Percentiles rank a stretch among this genome's conserved stretches.
phyloP scores from a whole-genome alignment of 2,113 vertebrate genomes.

The Pao palembangensis region DNA sequence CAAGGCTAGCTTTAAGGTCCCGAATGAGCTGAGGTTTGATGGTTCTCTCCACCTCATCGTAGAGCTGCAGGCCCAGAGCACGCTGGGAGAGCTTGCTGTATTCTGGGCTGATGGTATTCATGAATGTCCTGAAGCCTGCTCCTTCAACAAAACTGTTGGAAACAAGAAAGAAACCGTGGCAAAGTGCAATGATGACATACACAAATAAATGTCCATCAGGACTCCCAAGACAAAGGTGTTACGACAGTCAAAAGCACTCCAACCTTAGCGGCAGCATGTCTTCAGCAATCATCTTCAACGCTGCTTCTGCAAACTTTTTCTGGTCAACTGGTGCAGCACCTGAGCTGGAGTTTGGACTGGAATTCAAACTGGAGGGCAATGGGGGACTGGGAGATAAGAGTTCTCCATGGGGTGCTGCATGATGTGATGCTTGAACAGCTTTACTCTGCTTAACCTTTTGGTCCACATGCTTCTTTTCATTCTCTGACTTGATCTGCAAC shows the following conservation, averaged over 20 bases:
- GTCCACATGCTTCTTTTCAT: constrained; percentile 1
- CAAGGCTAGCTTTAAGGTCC: constrained; percentile 65
- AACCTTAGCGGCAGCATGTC: constrained; percentile 78
- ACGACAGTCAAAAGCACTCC: neutral
- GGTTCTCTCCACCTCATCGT: constrained; percentile 72
- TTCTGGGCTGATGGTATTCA: constrained; percentile 61
- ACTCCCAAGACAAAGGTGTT: neutral
- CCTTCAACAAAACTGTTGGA: constrained; percentile 70
- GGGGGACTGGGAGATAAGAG: constrained; percentile 21
- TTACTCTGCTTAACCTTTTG: constrained; percentile 18
- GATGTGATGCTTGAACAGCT: no score
- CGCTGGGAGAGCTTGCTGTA: constrained; percentile 70
- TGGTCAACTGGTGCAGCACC: constrained; percentile 26
- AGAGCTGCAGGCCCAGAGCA: constrained; percentile 63
- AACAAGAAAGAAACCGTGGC: neutral
- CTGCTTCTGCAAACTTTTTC: constrained; percentile 59
- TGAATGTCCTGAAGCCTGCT: constrained; percentile 72
- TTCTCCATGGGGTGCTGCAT: neutral
- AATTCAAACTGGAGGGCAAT: constrained; percentile 20
- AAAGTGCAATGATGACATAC: neutral
- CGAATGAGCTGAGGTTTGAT: constrained; percentile 75
- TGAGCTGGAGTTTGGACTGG: constrained; percentile 29
- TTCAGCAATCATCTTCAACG: constrained; percentile 74
- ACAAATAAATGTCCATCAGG: neutral
- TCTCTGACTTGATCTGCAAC: constrained; percentile 26